Percentiles rank a stretch among this genome's conserved stretches.
phyloP scores from a whole-genome alignment of 2,888 invertebrate species.

The Andrena haemorrhoa region DNA sequence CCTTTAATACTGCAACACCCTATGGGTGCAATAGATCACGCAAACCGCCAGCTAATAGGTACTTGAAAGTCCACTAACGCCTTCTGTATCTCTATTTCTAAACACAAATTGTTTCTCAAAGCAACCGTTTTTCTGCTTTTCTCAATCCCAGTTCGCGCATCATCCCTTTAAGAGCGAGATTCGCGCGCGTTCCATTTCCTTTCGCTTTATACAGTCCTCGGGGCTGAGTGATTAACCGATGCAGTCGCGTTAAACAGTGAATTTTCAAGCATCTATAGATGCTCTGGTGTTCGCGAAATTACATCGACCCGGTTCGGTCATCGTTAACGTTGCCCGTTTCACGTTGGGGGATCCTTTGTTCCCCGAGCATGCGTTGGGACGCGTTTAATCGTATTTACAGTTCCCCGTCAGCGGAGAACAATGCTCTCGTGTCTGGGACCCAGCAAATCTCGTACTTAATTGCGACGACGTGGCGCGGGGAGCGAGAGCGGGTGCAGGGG shows the following conservation, averaged over 20 bases:
- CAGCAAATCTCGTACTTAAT: conserved; percentile 50
- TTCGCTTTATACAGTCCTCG: not conserved
- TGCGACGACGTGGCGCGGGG: conserved; percentile 11
- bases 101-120: too few relatives aligned
- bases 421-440: conserved; percentile 12
- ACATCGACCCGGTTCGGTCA: not conserved
- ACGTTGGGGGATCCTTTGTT: conserved; percentile 7
- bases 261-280: conserved; percentile 5
- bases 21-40: not conserved
- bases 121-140: too few relatives aligned
- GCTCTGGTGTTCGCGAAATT: not conserved
- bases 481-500: not conserved
- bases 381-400: conserved; percentile 43
- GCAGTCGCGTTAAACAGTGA: conserved; percentile 2
- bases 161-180: too few relatives aligned
- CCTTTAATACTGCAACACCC: not conserved
- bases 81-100: too few relatives aligned
- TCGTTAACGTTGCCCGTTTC: conserved; percentile 16
- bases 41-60: too few relatives aligned
- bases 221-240: not conserved
- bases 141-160: too few relatives aligned
- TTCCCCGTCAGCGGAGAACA: conserved; percentile 27
- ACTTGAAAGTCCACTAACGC: too few relatives aligned
- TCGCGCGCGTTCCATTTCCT: not conserved
- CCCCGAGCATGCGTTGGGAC: conserved; percentile 14